Conservation (phyloP, 2,797 vertebrate species). For the Menidia menidia region DNA sequence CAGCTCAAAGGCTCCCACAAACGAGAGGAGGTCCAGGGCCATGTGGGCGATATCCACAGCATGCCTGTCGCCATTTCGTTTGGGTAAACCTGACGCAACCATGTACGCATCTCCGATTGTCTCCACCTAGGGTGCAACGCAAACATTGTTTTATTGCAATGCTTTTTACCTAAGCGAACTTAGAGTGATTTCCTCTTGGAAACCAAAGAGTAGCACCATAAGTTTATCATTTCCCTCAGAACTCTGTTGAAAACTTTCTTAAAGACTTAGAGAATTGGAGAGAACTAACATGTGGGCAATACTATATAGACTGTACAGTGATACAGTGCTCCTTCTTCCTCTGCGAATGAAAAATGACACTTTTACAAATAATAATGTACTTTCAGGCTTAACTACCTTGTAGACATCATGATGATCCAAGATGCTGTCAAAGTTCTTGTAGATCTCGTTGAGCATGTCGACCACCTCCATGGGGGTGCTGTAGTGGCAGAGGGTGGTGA, state of each 20-base stretch:
- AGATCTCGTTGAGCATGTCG: constrained; percentile 97
- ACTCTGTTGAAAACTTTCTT: too few species aligned
- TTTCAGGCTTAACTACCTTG: constrained; percentile 84
- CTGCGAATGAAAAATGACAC: too few species aligned
- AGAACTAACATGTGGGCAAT: too few species aligned
- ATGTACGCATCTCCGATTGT: constrained; percentile 98
- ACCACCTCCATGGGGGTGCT: constrained; percentile 99
- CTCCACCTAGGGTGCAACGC: constrained; percentile 85
- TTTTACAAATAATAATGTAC: too few species aligned
- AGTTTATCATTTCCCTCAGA: too few species aligned
- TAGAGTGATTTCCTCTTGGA: too few species aligned
- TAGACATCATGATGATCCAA: constrained; percentile 97
- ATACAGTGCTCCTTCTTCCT: too few species aligned
- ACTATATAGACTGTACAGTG: too few species aligned
- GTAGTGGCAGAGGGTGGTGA: constrained; percentile 97
- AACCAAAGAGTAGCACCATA: too few species aligned
- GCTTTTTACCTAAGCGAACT: too few species aligned
- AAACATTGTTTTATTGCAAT: background rate
- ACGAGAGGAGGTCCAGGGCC: constrained; percentile 95
- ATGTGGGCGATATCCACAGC: constrained; percentile 95
- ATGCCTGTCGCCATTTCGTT: constrained; percentile 92
- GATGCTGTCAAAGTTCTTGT: constrained; percentile 96
- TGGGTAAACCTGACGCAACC: constrained; percentile 95
- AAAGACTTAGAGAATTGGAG: too few species aligned
- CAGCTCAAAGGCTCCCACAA: constrained; percentile 93